These are phyloP conservation scores for Troglohyphantes excavatus DNA, from an alignment of 2,888 invertebrate species.

Conservation along the genomic window DNA sequence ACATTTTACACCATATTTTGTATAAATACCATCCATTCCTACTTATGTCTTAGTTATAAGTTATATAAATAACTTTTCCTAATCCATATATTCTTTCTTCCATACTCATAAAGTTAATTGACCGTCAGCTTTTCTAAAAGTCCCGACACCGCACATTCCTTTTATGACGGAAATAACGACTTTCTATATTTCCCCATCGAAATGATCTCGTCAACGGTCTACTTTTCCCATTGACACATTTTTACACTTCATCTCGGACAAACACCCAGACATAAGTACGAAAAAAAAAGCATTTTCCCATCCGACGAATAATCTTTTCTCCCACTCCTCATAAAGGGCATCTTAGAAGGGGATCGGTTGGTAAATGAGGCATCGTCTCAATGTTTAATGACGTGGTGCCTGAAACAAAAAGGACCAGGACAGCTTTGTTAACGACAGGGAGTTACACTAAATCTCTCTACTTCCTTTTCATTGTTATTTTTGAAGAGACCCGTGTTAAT, in stretches of 20 bases:
- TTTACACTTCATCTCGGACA: background rate
- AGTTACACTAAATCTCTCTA: conserved; percentile 48
- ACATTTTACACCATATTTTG: too few relatives aligned
- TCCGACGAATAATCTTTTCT: background rate
- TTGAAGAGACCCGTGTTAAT: conserved; percentile 26
- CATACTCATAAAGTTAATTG: too few relatives aligned
- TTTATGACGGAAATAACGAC: too few relatives aligned
- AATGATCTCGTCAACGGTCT: background rate
- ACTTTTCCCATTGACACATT: background rate
- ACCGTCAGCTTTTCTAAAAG: too few relatives aligned
- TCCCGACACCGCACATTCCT: too few relatives aligned
- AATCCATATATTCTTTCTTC: too few relatives aligned
- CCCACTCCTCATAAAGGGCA: background rate
- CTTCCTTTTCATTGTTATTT: too few relatives aligned
- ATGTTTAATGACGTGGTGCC: conserved; percentile 38
- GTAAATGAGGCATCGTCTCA: conserved; percentile 40
- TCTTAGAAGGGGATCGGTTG: conserved; percentile 17
- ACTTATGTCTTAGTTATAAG: too few relatives aligned
- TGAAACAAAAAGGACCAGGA: conserved; percentile 8
- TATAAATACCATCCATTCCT: too few relatives aligned
- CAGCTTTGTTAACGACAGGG: conserved; percentile 53
- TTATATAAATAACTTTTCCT: too few relatives aligned
- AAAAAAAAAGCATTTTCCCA: conserved; percentile 12
- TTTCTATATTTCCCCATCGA: background rate
- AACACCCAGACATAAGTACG: background rate